Conservation (phyloP, 1,140 invertebrate genomes). For the Meteorus sp. region DNA sequence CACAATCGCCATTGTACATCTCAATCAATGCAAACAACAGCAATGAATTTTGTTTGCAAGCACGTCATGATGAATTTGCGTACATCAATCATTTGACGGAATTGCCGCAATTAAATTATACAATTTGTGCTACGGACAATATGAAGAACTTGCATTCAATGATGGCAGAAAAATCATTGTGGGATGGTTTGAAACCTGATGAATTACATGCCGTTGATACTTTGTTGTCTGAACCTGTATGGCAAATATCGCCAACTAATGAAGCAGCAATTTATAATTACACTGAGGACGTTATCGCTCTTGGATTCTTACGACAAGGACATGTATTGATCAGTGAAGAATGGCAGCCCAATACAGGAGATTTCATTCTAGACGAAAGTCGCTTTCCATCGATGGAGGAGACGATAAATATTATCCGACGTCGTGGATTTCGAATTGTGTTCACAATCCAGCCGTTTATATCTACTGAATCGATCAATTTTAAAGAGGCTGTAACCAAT, state of each 20-base stretch:
- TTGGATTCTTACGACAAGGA: constrained; percentile 75
- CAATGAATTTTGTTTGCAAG: constrained; percentile 74
- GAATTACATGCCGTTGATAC: constrained; percentile 75
- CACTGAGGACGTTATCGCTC: constrained; percentile 76
- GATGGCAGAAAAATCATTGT: constrained; percentile 74
- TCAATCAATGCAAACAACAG: constrained; percentile 67
- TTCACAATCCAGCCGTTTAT: constrained; percentile 85
- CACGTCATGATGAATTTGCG: constrained; percentile 75
- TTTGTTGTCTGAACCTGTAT: constrained; percentile 78
- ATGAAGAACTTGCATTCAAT: constrained; percentile 75
- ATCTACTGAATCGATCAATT: constrained; percentile 79
- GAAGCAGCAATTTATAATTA: constrained; percentile 77
- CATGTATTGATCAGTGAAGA: constrained; percentile 82
- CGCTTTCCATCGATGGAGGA: constrained; percentile 76
- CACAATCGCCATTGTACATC: constrained; percentile 77
- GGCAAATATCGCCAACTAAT: constrained; percentile 76
- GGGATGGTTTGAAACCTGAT: constrained; percentile 78
- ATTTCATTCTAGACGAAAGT: constrained; percentile 71
- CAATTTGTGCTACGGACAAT: constrained; percentile 79
- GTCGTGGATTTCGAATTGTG: constrained; percentile 82
- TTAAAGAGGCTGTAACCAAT: constrained; percentile 74
- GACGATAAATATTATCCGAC: constrained; percentile 78
- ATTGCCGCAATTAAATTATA: constrained; percentile 76
- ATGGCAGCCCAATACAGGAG: constrained; percentile 81
- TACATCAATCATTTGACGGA: constrained; percentile 70